These are phyloP conservation scores for Rhipidura dahli DNA, from an alignment of 2,113 vertebrate genomes.

Conservation along the genomic window DNA sequence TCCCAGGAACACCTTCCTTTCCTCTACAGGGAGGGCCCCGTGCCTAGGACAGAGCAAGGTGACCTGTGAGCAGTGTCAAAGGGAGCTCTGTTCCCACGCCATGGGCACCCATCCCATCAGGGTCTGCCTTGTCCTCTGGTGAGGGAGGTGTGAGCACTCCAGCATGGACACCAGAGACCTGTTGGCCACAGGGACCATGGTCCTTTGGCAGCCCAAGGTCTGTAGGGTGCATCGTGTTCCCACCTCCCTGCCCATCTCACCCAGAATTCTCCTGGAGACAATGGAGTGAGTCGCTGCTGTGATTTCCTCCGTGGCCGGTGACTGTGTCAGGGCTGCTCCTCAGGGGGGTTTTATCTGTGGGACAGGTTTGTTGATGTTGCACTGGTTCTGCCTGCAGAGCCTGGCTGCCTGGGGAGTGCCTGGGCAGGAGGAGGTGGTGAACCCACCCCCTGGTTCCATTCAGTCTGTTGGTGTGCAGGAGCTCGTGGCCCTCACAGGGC, in stretches of 20 bases:
- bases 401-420: not conserved
- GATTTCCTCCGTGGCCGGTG: not conserved
- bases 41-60: not conserved
- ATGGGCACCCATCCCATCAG: not conserved
- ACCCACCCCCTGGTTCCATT: not conserved
- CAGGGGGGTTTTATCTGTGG: not conserved
- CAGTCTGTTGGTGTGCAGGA: not conserved
- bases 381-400: not conserved
- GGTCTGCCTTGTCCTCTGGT: not conserved
- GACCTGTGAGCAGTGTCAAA: not conserved
- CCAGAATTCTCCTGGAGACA: not conserved
- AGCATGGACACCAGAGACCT: not conserved
- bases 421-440: not conserved
- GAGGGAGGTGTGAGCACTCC: not conserved
- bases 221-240: not conserved
- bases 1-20: not conserved
- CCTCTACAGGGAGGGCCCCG: fast-evolving
- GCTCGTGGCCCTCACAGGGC: not conserved
- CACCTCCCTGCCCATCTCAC: not conserved
- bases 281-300: not conserved
- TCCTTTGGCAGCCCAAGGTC: not conserved
- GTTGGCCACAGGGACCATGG: not conserved
- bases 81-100: not conserved
- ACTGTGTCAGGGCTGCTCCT: not conserved
- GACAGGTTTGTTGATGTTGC: not conserved